phyloP scores from a whole-genome alignment of 1,140 invertebrate genomes.

The Ceratosolen solmsi region DNA sequence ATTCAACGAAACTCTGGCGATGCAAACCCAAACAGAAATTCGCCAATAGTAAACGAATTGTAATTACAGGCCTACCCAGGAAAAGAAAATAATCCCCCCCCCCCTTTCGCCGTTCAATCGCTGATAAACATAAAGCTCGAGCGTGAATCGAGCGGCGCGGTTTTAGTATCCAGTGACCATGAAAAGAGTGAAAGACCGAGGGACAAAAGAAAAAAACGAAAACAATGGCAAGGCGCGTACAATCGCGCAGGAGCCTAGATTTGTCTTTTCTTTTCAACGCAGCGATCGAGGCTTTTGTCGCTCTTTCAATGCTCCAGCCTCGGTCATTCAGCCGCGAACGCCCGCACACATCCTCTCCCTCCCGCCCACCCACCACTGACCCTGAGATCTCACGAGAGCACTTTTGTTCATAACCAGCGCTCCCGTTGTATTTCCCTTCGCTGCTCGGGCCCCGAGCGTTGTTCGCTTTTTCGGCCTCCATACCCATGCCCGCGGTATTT shows the following conservation, averaged over 20 bases:
- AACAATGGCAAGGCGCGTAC: background rate
- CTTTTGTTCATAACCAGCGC: background rate
- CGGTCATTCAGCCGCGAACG: slow-evolving; percentile 17
- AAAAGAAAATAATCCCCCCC: slow-evolving; percentile 1
- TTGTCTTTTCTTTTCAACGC: slow-evolving; percentile 37
- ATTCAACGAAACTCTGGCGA: no score
- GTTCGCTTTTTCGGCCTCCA: no score
- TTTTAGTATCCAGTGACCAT: background rate
- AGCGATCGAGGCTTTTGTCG: slow-evolving; percentile 34
- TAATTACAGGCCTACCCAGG: no score
- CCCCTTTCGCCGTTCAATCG: no score
- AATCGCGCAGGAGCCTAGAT: background rate
- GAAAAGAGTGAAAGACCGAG: background rate
- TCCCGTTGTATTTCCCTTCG: no score
- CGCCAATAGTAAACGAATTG: background rate
- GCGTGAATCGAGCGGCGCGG: background rate
- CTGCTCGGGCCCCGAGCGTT: no score
- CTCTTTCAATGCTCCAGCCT: slow-evolving; percentile 15
- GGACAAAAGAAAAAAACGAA: slow-evolving; percentile 6
- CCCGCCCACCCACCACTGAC: background rate
- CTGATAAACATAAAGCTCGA: background rate
- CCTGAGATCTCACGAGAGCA: background rate
- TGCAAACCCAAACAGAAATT: background rate
- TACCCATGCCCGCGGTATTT: no score
- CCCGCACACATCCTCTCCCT: background rate